Base-by-base conservation (phyloP, 2,888 invertebrate genomes). In the Hydroisotoma schaefferi region DNA sequence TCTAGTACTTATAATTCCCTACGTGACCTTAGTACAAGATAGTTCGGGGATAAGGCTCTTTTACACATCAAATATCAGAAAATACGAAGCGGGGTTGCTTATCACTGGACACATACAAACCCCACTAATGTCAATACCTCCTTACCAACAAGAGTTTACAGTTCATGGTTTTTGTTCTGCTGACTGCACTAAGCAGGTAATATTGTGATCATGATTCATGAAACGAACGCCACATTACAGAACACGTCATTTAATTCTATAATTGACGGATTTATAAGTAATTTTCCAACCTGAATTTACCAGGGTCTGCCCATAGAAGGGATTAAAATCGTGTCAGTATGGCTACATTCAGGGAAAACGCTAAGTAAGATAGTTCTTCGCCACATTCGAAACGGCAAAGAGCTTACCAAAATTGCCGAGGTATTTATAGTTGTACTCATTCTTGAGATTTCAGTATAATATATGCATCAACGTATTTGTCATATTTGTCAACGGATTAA, bases 81-180 rank as follows among this genome's bases (percentile, higher is more conserved):
- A 82, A 15, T 84, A 88, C 73, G 93, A 94, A 33, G 90, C 85
- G 0, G 91, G 89, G 0, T 82, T 92, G 26, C 79, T 93, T 58
- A 85, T 86, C 8, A 85, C 87, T 0, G 91, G 91, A 0, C 84
- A 89, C 3, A 86, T 87, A 0, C 84, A 90, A 1, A 87, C 88
- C 2, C 87, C 88, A 0, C 80, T 90, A 6, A 88, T 91, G 76
- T 82, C 91, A 44, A 85, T 94, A 28, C 93, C 93, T 3, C 92
- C 93, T 0, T 81, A 82, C 55, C 90, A 90, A 75, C 81, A 81
- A 47, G 81, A 84, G 52, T 92, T 88, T 77, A 83, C 85, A 33
- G 88, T 89, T 22, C 87, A 87, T 1, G 91, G 91, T 4, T 88
- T 90, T 57, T 93, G 93, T 76, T 87, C 87, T 54, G 82, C 86